Evolutionary conservation across 2,113 vertebrate genomes (phyloP), one percentile per base, ranked within the genome.

Genomic region (Pseudonaja textilis): DNA sequence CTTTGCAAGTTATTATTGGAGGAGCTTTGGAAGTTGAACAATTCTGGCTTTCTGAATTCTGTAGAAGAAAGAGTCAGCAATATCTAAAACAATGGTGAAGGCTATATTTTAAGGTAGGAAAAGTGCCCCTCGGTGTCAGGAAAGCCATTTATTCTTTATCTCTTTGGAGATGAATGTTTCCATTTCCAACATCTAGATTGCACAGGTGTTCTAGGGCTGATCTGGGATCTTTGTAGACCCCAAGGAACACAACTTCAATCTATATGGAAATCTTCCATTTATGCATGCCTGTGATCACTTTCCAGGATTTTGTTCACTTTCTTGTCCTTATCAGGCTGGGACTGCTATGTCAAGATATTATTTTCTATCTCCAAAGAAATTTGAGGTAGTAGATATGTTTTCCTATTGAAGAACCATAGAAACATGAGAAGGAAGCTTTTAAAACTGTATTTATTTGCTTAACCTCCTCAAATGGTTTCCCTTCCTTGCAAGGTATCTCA

Each of bases 251-350:
- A 93, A 59, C 74, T 90, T 93, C 89, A 47, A 93, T 93, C 88
- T 93, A 93, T 87, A 90, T 93, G 56, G 92, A 93, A 93, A 93
- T 93, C 29, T 64, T 61, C 88, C 29, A 22, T 56, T 93, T 59
- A 61, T 93, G 88, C n/a, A 90, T 90, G 88, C 22, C 34, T 93
- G 85, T 57, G 74, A 86, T 93, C 74, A 64, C 42, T 54, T 93
- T 90, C 45, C 20, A 52, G 12, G 22, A 23, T 85, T 86, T 54
- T 61, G 88, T n/a, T 86, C 29, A 64, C 74, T 87, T 90, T 93
- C 55, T 57, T 93, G 74, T 22, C 55, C 88, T 59, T 90, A 61
- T 52, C 92, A 90, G 74, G 81, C 56, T 25, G 61, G n/a, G 81
- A 23, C 45, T 93, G 45, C 29, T n/a, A 57, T 59, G 87, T 59